Conservation (phyloP, 2,797 vertebrate species). For the Chelon auratus region DNA sequence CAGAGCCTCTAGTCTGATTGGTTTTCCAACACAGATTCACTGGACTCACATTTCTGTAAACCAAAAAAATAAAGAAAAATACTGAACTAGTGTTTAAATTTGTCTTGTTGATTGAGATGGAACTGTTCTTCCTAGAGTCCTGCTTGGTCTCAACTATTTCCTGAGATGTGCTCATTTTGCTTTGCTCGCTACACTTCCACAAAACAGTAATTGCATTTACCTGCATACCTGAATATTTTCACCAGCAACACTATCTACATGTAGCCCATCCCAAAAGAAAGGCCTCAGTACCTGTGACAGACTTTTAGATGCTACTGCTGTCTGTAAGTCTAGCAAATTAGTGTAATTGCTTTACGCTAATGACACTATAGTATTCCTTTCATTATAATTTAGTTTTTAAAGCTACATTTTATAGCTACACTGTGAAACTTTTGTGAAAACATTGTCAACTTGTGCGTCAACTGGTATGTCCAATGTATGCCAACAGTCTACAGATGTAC, state of each 20-base stretch:
- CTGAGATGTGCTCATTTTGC: constrained; percentile 13
- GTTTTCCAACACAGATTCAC: constrained; percentile 2
- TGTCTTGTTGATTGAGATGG: neutral
- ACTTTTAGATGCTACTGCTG: neutral
- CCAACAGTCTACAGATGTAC: no score
- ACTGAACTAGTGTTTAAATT: neutral
- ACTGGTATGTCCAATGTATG: no score
- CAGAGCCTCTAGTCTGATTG: constrained; percentile 31
- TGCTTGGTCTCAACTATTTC: neutral
- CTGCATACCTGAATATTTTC: constrained; percentile 13
- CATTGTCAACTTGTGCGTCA: no score
- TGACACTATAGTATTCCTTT: no score
- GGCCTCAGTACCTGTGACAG: neutral
- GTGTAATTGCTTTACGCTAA: no score
- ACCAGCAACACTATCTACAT: neutral
- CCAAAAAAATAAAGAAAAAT: neutral
- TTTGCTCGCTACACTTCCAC: neutral
- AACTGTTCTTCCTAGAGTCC: constrained; percentile 6
- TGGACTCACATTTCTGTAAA: neutral
- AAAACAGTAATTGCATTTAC: constrained; percentile 2
- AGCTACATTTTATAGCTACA: no score
- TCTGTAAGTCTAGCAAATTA: neutral
- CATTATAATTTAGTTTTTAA: no score
- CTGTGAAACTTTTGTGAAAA: no score
- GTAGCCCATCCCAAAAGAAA: neutral